These are phyloP conservation scores for Shinisaurus crocodilurus DNA, from an alignment of 2,113 vertebrate genomes.

Conservation along the genomic window DNA sequence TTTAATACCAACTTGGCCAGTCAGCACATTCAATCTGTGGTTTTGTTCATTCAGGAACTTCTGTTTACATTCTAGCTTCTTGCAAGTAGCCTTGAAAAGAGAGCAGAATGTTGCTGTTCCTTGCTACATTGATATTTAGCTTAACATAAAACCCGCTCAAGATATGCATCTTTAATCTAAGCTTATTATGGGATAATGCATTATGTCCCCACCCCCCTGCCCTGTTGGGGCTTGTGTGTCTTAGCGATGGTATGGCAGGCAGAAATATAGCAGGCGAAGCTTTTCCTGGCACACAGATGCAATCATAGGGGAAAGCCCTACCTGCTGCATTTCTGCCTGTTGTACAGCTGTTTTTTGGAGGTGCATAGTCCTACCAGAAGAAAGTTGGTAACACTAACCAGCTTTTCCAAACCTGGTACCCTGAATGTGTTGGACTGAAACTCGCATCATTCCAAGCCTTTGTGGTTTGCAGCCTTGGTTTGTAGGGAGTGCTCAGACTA, in stretches of 20 bases:
- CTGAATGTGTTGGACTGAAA: too few relatives aligned
- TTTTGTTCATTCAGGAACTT: conserved; percentile 20
- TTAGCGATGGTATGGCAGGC: neutral
- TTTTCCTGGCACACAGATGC: neutral
- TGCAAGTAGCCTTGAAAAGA: neutral
- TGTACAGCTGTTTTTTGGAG: neutral
- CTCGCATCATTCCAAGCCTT: too few relatives aligned
- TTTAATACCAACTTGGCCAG: neutral
- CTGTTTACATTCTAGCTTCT: conserved; percentile 2
- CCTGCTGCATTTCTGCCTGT: neutral
- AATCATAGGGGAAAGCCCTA: neutral
- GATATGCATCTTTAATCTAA: neutral
- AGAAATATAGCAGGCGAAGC: neutral
- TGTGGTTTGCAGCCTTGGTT: too few relatives aligned
- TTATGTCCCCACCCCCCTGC: too few relatives aligned
- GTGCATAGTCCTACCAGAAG: neutral
- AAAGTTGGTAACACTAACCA: neutral
- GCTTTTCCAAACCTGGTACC: too few relatives aligned
- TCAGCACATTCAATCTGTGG: conserved; percentile 11
- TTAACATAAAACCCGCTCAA: neutral
- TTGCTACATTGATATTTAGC: neutral
- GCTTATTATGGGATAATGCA: neutral
- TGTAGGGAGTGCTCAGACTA: too few relatives aligned
- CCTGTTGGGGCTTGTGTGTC: too few relatives aligned
- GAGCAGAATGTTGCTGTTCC: neutral